Evolutionary conservation across 2,113 vertebrate genomes (phyloP).

Genomic region (Zosterops lateralis): DNA sequence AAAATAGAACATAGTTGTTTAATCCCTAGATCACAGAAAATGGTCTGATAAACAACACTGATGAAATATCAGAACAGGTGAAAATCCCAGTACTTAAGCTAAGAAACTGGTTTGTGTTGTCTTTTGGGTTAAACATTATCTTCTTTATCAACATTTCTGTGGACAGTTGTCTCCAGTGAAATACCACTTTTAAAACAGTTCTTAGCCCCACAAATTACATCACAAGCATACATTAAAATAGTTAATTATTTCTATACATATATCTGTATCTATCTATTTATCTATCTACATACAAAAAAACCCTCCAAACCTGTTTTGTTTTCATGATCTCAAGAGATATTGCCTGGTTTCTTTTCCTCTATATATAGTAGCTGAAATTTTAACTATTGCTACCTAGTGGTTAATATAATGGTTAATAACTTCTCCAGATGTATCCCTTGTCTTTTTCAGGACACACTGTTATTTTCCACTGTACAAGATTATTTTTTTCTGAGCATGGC

Average conservation of each 20-base stretch:
- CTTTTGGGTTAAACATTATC: background rate
- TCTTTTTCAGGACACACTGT: background rate
- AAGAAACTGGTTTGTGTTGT: background rate
- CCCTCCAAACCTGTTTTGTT: background rate
- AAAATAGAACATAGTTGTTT: background rate
- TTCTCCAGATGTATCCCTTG: background rate
- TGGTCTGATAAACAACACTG: background rate
- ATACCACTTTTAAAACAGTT: background rate
- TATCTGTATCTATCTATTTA: too few species aligned
- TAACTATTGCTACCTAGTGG: background rate
- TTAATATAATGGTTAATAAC: background rate
- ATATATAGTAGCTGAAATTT: background rate
- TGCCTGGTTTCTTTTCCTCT: background rate
- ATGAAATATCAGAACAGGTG: background rate
- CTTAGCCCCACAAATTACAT: background rate
- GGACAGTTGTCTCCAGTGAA: background rate
- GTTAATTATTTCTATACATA: background rate
- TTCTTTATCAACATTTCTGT: background rate
- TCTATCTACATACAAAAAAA: background rate
- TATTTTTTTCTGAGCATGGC: background rate
- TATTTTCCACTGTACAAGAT: background rate
- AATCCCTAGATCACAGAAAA: background rate
- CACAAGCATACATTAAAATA: background rate
- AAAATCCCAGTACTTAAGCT: background rate
- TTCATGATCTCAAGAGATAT: background rate